phyloP scores from a whole-genome alignment of 2,888 invertebrate genomes.

The Trissolcus brochymenae region DNA sequence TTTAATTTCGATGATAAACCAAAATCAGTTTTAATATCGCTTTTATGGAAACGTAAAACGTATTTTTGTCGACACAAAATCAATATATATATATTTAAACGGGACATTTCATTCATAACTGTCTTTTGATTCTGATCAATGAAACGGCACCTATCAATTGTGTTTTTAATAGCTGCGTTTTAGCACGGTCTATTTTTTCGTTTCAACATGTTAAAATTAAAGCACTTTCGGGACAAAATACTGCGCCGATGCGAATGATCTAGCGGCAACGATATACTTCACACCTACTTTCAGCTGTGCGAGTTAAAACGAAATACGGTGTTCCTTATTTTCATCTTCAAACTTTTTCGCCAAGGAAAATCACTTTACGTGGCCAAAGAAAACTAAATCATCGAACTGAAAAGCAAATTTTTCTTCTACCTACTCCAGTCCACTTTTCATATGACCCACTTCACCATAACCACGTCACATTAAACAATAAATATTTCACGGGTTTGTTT shows the following conservation, averaged over 20 bases:
- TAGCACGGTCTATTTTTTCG: conserved; percentile 8
- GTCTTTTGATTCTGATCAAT: conserved; percentile 13
- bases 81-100: background rate
- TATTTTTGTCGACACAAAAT: background rate
- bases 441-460: background rate
- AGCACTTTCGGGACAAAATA: conserved; percentile 40
- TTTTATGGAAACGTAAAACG: too few species aligned
- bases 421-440: background rate
- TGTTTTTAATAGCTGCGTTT: conserved; percentile 5
- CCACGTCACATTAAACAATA: conserved; percentile 22
- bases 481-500: conserved; percentile 10
- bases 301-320: conserved; percentile 52
- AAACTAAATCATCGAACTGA: conserved; percentile 20
- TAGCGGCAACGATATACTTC: conserved; percentile 44
- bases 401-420: conserved; percentile 12
- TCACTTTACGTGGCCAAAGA: conserved; percentile 22
- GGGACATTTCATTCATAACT: background rate
- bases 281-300: conserved; percentile 43
- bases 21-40: too few species aligned
- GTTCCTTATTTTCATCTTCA: conserved; percentile 50
- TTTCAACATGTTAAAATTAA: conserved; percentile 41
- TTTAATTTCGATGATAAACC: too few species aligned
- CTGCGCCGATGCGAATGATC: conserved; percentile 24
- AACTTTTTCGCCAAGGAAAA: conserved; percentile 28
- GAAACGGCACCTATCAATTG: conserved; percentile 11